Percentiles rank a stretch among this genome's conserved stretches.
These are phyloP conservation scores for Nomada lathburiana DNA, from an alignment of 2,888 invertebrate species.

Conservation along the genomic window DNA sequence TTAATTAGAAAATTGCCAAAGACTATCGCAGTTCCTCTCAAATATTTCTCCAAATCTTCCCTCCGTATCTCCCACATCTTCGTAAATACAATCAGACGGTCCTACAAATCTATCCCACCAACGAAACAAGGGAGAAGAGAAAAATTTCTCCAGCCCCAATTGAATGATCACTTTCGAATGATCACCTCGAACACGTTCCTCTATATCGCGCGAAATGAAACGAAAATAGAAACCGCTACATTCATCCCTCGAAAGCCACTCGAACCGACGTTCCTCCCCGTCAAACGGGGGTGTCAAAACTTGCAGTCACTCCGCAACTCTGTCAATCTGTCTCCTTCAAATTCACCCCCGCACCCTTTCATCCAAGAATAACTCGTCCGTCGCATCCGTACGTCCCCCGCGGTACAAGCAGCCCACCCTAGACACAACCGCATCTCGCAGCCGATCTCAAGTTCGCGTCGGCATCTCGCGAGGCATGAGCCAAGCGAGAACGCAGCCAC, in stretches of 20 bases:
- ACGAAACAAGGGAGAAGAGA: background rate
- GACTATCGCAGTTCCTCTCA: background rate
- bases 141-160: too few species aligned
- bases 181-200: too few species aligned
- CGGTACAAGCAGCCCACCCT: conserved; percentile 33
- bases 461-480: conserved; percentile 57
- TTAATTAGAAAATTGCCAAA: conserved; percentile 18
- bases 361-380: conserved; percentile 20
- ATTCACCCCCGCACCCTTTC: background rate
- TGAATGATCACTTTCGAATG: too few species aligned
- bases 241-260: background rate
- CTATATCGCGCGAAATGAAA: too few species aligned
- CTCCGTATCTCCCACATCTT: background rate
- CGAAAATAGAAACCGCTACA: background rate
- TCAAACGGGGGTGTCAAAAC: background rate
- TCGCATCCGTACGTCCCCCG: conserved; percentile 20
- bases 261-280: background rate
- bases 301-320: conserved; percentile 10
- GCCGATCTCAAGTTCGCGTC: conserved; percentile 28
- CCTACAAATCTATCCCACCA: background rate
- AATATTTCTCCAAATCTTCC: background rate
- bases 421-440: conserved; percentile 21
- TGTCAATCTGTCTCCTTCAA: background rate
- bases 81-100: too few species aligned
- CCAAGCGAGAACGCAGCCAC: conserved; percentile 52